Evolutionary conservation across 92 coral and sea anemone genomes (phyloP), one percentile per base, ranked within the genome.

Genomic region (Porites rus): DNA sequence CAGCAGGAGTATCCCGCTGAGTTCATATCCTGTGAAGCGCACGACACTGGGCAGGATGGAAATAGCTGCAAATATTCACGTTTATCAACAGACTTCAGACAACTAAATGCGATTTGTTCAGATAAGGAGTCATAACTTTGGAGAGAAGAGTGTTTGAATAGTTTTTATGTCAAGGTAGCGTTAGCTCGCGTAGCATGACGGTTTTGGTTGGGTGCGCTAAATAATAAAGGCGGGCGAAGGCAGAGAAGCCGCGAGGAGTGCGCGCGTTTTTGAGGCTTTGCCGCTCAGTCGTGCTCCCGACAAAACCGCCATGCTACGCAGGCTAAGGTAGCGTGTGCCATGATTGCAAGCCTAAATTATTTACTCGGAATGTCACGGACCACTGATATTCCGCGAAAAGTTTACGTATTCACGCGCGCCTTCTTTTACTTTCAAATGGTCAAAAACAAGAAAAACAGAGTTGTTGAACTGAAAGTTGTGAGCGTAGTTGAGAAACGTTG

Each of bases 1-100:
- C 61, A 63, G 72, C 72, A 51, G 52, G 58, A 61, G 75, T 80
- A 62, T 68, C 2, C 10, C 18, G 75, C 59, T 52, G 84, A 17
- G 75, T 51, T 80, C 65, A 66, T 51, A 22, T 79, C 84, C 84
- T 74, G 3, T 66, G 51, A 31, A 63, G 38, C 17, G 46, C 82
- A 64, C 56, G 69, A 61, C 43, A 77, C 12, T 65, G 46, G 46
- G 8, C 74, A 20, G 65, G 75, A 69, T 51, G 52, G 85, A 69
- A 80, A 80, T 80, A 80, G 24, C 64, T 20, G 3, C 8, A 67
- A 19, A 63, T 52, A 81, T 64, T 18, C 83, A 69, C 19, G 85
- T 58, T 56, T 52, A 81, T 81, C 85, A 81, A 56, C 51, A 56
- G 77, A 24, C 85, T 62, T 28, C 84, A 79, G 67, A 79, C 84